These are phyloP conservation scores for Drosophila lutescens DNA, from an alignment of 2,888 invertebrate species.

Conservation along the genomic window DNA sequence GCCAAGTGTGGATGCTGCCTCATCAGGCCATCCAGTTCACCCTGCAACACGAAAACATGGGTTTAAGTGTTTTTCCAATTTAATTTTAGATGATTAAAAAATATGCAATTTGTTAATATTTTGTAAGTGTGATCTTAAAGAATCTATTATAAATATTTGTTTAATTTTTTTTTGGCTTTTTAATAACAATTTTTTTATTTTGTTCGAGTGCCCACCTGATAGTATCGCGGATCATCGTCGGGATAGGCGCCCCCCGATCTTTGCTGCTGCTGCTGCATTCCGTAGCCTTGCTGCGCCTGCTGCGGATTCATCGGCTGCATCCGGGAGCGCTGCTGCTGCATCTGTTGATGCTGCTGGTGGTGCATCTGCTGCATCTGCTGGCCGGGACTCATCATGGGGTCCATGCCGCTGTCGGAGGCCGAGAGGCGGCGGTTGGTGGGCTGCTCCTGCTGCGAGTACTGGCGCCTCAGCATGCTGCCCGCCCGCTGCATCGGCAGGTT, in stretches of 20 bases:
- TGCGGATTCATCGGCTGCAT: slow-evolving; percentile 81
- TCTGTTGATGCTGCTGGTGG: slow-evolving; percentile 71
- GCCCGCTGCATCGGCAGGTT: slow-evolving; percentile 91
- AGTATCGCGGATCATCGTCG: slow-evolving; percentile 88
- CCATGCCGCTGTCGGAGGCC: slow-evolving; percentile 85
- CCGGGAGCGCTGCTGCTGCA: slow-evolving; percentile 76
- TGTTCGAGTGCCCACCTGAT: too few species aligned
- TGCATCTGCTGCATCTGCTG: slow-evolving; percentile 70
- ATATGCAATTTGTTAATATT: too few species aligned
- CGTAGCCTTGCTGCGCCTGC: slow-evolving; percentile 66
- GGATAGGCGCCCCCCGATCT: slow-evolving; percentile 84
- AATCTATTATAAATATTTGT: too few species aligned
- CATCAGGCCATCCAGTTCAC: slow-evolving; percentile 92
- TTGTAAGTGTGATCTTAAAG: too few species aligned
- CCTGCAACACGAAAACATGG: slow-evolving; percentile 80
- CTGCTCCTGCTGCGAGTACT: slow-evolving; percentile 91
- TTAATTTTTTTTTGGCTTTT: too few species aligned
- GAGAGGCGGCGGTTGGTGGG: slow-evolving; percentile 87
- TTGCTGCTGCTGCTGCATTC: slow-evolving; percentile 74
- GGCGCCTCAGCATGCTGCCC: slow-evolving; percentile 90
- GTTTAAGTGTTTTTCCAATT: too few species aligned
- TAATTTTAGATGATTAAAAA: too few species aligned
- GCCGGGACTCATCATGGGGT: slow-evolving; percentile 82
- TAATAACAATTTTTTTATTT: too few species aligned
- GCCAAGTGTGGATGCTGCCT: slow-evolving; percentile 91